Evolutionary conservation across 2,888 invertebrate genomes (phyloP).

Genomic region (Eupithecia insigniata): DNA sequence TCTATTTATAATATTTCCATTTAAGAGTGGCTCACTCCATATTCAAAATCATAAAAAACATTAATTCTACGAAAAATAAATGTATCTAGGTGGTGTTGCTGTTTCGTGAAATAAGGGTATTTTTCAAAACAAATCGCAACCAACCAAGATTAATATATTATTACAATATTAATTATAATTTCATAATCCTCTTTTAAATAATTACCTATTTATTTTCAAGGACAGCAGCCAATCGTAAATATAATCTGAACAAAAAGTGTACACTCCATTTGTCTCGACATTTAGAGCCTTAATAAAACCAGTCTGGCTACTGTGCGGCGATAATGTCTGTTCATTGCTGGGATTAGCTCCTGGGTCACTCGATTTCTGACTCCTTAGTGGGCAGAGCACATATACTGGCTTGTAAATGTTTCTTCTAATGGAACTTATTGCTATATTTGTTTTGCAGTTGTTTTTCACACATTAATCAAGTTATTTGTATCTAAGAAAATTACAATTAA

Average conservation of each 20-base stretch:
- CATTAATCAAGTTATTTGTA: background rate
- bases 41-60: too few species aligned
- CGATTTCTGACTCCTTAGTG: conserved; percentile 12
- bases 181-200: background rate
- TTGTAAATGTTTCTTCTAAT: background rate
- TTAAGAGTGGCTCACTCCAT: too few species aligned
- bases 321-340: conserved; percentile 23
- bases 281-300: conserved; percentile 29
- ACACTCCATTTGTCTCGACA: conserved; percentile 17
- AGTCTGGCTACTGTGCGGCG: conserved; percentile 25
- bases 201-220: background rate
- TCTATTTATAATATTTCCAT: too few species aligned
- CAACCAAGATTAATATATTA: too few species aligned
- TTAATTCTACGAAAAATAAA: too few species aligned
- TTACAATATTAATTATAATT: too few species aligned
- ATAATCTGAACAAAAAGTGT: conserved; percentile 17
- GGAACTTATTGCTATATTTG: background rate
- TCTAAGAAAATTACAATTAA: background rate
- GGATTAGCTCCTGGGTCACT: conserved; percentile 28
- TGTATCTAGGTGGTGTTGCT: background rate
- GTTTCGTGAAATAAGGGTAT: background rate
- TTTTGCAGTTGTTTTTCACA: background rate
- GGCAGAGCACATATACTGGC: background rate
- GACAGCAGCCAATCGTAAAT: conserved; percentile 1
- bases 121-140: background rate